Base-by-base conservation (phyloP, 1,140 invertebrate genomes). In the Lanistes nyassanus region DNA sequence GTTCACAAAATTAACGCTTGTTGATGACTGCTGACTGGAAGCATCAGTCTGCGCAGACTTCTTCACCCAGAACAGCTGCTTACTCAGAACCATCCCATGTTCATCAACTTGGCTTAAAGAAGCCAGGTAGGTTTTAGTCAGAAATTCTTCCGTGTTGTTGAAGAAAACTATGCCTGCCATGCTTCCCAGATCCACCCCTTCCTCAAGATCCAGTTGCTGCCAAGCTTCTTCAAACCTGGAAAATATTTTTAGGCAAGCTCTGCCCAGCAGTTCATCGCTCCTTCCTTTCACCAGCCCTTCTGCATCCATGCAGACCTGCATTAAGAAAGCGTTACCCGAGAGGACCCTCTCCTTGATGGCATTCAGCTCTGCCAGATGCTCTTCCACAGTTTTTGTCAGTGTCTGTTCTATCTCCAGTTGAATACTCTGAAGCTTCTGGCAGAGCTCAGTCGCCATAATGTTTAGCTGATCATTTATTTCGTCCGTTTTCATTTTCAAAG, bases 241-340 rank as follows among this genome's bases (percentile, higher is more conserved):
- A 23, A 58, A 72, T 16, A 72, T 29, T 3, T 56, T 55, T 34
- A 60, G 70, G 29, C 62, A 53, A 16, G 47, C 29, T 42, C 31
- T 47, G 5, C 55, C 62, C 29, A 74, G 51, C 39, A 69, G 23
- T 37, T 74, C 53, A 26, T 74, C 76, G 69, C 74, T 77, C 47
- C 51, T 55, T 23, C 72, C 65, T 42, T 73, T 74, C 6, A 77
- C 56, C 11, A 68, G 51, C 13, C 62, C 68, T 29, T 77, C 76
- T 39, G 76, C 64, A 34, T 77, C 76, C 34, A 77, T 56, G 55
- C 76, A 77, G 21, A 77, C 65, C 66, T 77, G 51, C 16, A 70
- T 65, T 51, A 77, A 31, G 29, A 31, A 51, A 42, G 64, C 66
- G 34, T 74, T 68, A 31, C 55, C 64, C 6, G 69, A 31, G 31